Percentiles rank a stretch among this genome's conserved stretches.
Evolutionary conservation across 2,113 vertebrate genomes (phyloP).

Genomic region (Quiscalus mexicanus): DNA sequence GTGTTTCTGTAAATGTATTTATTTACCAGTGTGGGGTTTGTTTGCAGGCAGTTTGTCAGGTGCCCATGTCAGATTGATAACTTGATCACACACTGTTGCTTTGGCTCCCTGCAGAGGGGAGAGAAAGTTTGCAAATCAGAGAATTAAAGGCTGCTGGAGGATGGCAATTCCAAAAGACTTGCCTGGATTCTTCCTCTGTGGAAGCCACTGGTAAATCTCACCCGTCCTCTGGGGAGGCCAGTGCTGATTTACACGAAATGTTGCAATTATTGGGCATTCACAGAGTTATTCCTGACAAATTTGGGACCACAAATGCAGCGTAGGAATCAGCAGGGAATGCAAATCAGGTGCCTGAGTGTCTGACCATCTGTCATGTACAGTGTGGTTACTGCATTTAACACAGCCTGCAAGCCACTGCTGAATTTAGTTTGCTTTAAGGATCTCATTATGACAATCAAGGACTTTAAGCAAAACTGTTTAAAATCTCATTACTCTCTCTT

Average conservation of each 20-base stretch:
- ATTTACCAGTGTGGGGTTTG: neutral
- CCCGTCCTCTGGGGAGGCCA: neutral
- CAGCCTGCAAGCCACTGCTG: neutral
- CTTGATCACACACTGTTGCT: neutral
- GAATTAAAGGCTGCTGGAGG: neutral
- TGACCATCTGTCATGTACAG: neutral
- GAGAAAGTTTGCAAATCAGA: neutral
- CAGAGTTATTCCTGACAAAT: neutral
- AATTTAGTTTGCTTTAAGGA: neutral
- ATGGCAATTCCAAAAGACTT: neutral
- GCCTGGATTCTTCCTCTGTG: neutral
- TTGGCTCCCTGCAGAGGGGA: neutral
- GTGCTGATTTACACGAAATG: neutral
- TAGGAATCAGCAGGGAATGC: neutral
- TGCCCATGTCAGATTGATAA: neutral
- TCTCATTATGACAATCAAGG: neutral
- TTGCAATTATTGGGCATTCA: neutral
- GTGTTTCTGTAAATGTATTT: slow-evolving; percentile 28
- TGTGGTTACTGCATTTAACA: neutral
- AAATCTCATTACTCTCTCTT: neutral
- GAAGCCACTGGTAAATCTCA: neutral
- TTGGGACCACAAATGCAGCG: accelerated
- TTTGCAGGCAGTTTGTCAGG: slow-evolving; percentile 27
- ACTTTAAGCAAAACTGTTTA: slow-evolving; percentile 19
- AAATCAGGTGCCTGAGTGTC: neutral